Percentiles rank a stretch among this genome's conserved stretches.
Conservation (phyloP, 2,797 vertebrate genomes). For the Poeciliopsis gracilis region DNA sequence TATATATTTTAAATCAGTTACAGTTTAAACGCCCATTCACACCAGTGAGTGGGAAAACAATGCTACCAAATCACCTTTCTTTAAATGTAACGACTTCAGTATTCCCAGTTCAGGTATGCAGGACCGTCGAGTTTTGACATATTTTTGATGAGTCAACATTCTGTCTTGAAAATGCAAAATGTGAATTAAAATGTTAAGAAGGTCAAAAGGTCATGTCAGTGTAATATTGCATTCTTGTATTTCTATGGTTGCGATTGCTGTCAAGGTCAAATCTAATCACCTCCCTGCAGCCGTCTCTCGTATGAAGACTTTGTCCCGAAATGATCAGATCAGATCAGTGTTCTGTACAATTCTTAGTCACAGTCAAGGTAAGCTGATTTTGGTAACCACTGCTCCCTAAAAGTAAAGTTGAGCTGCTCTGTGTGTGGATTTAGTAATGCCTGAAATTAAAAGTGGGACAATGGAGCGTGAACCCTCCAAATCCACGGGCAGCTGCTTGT, state of each 20-base stretch:
- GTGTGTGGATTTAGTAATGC: neutral
- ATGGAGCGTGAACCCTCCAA: neutral
- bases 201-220: neutral
- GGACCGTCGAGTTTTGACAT: neutral
- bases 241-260: neutral
- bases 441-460: constrained; percentile 23
- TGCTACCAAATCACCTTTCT: neutral
- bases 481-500: constrained; percentile 13
- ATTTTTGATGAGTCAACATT: neutral
- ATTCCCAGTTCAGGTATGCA: neutral
- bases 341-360: neutral
- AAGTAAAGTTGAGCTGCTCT: neutral
- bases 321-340: neutral
- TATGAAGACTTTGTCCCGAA: neutral
- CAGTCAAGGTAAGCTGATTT: neutral
- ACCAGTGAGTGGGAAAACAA: neutral
- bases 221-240: neutral
- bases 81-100: neutral
- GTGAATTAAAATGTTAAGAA: neutral
- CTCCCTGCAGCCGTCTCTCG: neutral
- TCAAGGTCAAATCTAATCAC: neutral
- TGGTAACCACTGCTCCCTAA: neutral
- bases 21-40: neutral
- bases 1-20: neutral
- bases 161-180: neutral